Evolutionary conservation across 1,140 invertebrate species (phyloP).

Genomic region (Chironomus striatipennis): DNA sequence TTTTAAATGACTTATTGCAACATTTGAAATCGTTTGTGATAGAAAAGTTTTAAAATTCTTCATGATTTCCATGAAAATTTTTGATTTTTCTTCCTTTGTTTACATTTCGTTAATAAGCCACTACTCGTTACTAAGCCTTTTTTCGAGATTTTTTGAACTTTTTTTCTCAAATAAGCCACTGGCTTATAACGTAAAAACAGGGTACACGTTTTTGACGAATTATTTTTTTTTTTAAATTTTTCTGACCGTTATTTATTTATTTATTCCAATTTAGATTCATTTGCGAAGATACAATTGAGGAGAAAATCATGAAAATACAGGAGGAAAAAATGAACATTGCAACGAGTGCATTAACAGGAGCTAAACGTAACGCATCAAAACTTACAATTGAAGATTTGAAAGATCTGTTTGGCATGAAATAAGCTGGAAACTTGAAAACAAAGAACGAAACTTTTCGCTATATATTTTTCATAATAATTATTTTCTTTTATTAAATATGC

Average conservation of each 20-base stretch:
- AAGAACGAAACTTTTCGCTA: not conserved
- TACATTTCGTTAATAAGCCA: no score
- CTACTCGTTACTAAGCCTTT: no score
- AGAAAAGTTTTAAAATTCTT: no score
- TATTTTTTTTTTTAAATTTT: constrained; percentile 26
- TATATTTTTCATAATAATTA: not conserved
- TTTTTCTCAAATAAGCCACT: no score
- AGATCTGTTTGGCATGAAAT: constrained; percentile 59
- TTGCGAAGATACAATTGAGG: constrained; percentile 74
- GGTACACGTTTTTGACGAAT: no score
- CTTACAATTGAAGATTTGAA: constrained; percentile 70
- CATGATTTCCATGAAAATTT: no score
- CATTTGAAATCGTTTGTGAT: no score
- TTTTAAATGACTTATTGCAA: no score
- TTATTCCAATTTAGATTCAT: constrained; percentile 55
- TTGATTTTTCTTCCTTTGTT: no score
- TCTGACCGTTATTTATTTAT: not conserved
- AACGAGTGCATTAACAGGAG: constrained; percentile 61
- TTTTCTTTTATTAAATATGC: not conserved
- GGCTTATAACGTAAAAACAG: no score
- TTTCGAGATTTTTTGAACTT: no score
- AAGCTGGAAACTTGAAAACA: not conserved
- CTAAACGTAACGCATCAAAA: constrained; percentile 50
- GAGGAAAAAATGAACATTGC: constrained; percentile 71
- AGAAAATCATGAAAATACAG: constrained; percentile 70